Base-by-base conservation (phyloP, 2,113 vertebrate species). In the Capricornis sumatraensis region DNA sequence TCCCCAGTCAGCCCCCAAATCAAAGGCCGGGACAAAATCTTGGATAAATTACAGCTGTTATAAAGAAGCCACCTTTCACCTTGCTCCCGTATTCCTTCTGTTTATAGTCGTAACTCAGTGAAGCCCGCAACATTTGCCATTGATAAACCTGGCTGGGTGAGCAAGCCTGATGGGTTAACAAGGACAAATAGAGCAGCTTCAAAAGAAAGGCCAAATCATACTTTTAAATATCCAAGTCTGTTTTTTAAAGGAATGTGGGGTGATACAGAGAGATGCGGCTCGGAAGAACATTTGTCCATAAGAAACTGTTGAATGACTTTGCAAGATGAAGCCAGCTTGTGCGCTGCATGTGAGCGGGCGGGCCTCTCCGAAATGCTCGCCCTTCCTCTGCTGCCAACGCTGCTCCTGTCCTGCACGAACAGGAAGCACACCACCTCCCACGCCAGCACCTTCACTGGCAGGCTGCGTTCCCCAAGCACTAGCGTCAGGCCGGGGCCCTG, bases 31-130 rank as follows among this genome's bases (percentile, higher is more conserved):
- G 98, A 98, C 96, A 92, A 98, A 98, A 96, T 98, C 97, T 98
- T 98, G 99, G 99, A 99, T 99, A 97, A 98, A 99, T 99, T 99
- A 98, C 99, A 98, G 98, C 98, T 93, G 98, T 98, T 99, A 98
- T 98, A 98, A 99, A 98, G 98, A 98, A 98, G 99, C 98, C 98
- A 98, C 98, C 98, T 98, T 98, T 98, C 98, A 98, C 98, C 98
- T 98, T 97, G 97, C 97, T 98, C 98, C 98, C 98, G 97, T 98
- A 98, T 98, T 98, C 98, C 98, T 98, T 97, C 93, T 97, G 98
- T 98, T 98, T 98, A 98, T 96, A 98, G 98, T 98, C 98, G 98
- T 98, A 98, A 98, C 98, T 98, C 98, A 96, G 90, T 58, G 97
- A 98, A 96, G 91, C 94, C 98, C 95, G 98, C 97, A 97, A 97